Evolutionary conservation across 2,888 invertebrate genomes (phyloP), one percentile per base, ranked within the genome.

Genomic region (Lingula anatina): DNA sequence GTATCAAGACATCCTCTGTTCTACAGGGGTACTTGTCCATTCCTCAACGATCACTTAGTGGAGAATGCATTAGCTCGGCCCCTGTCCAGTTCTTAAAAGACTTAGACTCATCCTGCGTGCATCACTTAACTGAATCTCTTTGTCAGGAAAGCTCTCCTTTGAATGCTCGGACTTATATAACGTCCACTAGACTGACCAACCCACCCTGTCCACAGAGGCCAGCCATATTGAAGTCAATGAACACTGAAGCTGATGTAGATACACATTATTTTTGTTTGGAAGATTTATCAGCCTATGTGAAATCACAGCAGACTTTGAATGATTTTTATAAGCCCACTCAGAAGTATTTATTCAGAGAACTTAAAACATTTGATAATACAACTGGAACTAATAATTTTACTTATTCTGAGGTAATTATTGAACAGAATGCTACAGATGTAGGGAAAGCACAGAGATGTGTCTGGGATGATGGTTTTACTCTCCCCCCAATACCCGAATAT

Each of bases 11-110:
- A 27, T 35, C 25, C n/a, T 24, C 4, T 38, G 46, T 47, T 3
- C 51, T 42, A 12, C 40, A 40, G 0, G 66, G 65, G 9, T 47
- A 55, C 9, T 59, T 73, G 1, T 51, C 66, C 3, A 56, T 73
- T 2, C 69, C 73, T 0, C 66, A 65, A 52, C 54, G 59, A 3
- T 54, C 56, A 1, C 46, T 65, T 9, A 50, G 55, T 15, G 71
- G 71, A 15, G 53, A 59, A 28, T 71, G 71, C 47, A 51, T 65
- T 2, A 49, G 50, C 3, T 60, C 64, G 1, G 60, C 66, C 3
- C 72, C 72, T 5, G 65, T 73, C 4, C 57, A 54, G 2, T 73
- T 61, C 50, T 60, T 71, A 26, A 49, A 47, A 4, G 62, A 71
- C 42, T 23, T 60, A 0, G 50, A 59, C 20, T 51, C 58, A 15